Evolutionary conservation across 2,797 vertebrate species (phyloP).

Genomic region (Melanogrammus aeglefinus): DNA sequence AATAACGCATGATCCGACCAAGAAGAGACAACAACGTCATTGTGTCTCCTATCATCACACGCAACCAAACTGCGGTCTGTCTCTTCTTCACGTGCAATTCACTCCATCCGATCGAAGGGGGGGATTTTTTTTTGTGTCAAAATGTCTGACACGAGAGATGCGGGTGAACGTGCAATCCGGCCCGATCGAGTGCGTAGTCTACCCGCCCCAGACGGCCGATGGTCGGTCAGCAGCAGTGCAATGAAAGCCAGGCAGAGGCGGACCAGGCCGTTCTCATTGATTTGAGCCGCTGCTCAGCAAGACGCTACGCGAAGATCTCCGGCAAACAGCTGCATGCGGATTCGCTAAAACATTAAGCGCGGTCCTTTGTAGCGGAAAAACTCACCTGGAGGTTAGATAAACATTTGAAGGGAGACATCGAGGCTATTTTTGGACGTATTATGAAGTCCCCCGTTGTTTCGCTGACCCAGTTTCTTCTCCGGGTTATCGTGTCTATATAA

Average conservation of each 20-base stretch:
- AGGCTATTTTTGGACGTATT: background rate
- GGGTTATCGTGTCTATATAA: slow-evolving; percentile 12
- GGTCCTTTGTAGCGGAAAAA: slow-evolving; percentile 23
- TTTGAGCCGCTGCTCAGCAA: slow-evolving; percentile 29
- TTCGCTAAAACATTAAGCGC: slow-evolving; percentile 17
- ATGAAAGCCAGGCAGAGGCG: slow-evolving; percentile 22
- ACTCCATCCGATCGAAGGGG: slow-evolving; percentile 64
- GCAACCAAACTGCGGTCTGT: slow-evolving; percentile 51
- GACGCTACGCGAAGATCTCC: slow-evolving; percentile 27
- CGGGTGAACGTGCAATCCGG: slow-evolving; percentile 21
- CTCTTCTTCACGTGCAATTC: slow-evolving; percentile 43
- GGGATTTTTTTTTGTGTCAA: slow-evolving; percentile 1
- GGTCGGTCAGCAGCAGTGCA: slow-evolving; percentile 28
- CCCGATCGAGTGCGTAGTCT: slow-evolving; percentile 9
- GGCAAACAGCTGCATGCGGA: slow-evolving; percentile 44
- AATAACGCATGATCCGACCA: slow-evolving; percentile 99
- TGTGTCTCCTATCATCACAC: slow-evolving; percentile 92
- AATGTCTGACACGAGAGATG: slow-evolving; percentile 6
- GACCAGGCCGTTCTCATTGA: slow-evolving; percentile 33
- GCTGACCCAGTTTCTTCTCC: slow-evolving; percentile 35
- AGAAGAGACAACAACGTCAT: slow-evolving; percentile 99
- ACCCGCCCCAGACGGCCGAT: slow-evolving; percentile 6
- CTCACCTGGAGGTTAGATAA: slow-evolving; percentile 30
- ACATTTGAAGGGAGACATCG: slow-evolving; percentile 16
- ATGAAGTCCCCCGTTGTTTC: slow-evolving; percentile 2